Evolutionary conservation across 2,113 vertebrate genomes (phyloP).

Genomic region (Takifugu bimaculatus): DNA sequence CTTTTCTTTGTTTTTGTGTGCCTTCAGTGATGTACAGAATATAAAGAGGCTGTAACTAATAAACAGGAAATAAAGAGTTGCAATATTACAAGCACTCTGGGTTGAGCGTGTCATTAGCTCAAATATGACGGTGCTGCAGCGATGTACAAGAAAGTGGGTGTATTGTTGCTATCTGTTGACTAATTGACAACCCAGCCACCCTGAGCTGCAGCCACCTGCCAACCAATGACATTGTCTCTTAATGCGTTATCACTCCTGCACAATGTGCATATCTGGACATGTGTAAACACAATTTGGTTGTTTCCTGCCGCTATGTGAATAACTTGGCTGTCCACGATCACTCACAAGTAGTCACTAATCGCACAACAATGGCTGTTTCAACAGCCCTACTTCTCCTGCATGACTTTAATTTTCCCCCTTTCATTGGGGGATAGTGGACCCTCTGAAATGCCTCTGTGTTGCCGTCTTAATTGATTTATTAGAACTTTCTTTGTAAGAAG

Average conservation of each 20-base stretch:
- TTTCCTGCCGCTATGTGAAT: slow-evolving; percentile 51
- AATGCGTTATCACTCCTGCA: slow-evolving; percentile 10
- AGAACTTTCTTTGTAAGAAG: neutral
- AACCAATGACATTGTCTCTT: neutral
- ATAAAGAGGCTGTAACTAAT: slow-evolving; percentile 72
- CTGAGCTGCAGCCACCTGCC: neutral
- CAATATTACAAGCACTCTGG: slow-evolving; percentile 32
- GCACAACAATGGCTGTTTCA: slow-evolving; percentile 48
- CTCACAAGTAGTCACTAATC: slow-evolving; percentile 55
- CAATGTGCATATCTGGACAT: slow-evolving; percentile 16
- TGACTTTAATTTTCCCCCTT: slow-evolving; percentile 28
- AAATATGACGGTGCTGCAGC: neutral
- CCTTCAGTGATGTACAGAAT: slow-evolving; percentile 84
- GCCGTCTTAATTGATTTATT: slow-evolving; percentile 44
- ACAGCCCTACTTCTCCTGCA: slow-evolving; percentile 24
- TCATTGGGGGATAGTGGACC: slow-evolving; percentile 17
- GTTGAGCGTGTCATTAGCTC: neutral
- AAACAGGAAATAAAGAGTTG: slow-evolving; percentile 69
- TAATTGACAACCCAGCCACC: slow-evolving; percentile 22
- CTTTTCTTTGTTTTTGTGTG: slow-evolving; percentile 76
- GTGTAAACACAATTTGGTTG: slow-evolving; percentile 34
- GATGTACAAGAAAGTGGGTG: neutral
- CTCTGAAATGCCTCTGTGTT: slow-evolving; percentile 32
- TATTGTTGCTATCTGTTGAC: neutral
- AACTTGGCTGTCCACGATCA: slow-evolving; percentile 40